Conservation (phyloP, 2,797 vertebrate species). For the Ciconia nigra region DNA sequence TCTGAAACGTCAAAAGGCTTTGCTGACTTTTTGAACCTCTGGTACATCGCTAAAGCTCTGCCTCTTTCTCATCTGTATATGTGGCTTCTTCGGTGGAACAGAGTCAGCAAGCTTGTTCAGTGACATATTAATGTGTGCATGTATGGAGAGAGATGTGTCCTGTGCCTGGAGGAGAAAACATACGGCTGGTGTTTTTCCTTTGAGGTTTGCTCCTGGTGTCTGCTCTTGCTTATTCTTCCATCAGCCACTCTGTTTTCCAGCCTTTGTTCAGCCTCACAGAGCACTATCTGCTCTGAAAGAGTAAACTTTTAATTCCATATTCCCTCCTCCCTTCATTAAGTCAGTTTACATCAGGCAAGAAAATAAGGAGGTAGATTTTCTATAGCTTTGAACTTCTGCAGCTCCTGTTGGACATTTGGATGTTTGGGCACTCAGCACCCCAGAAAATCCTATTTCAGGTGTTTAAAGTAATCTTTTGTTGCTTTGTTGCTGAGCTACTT, state of each 20-base stretch:
- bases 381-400: neutral
- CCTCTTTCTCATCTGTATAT: neutral
- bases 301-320: neutral
- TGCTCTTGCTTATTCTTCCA: neutral
- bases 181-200: neutral
- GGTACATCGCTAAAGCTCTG: neutral
- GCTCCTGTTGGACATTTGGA: neutral
- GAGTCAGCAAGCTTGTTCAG: neutral
- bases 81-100: neutral
- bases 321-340: neutral
- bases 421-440: neutral
- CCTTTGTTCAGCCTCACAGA: neutral
- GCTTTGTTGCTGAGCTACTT: neutral
- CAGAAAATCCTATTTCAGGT: constrained; percentile 20
- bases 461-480: constrained; percentile 5
- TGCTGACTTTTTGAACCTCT: neutral
- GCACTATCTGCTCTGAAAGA: neutral
- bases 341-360: neutral
- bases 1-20: neutral
- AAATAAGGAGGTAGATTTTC: neutral
- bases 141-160: neutral
- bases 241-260: neutral
- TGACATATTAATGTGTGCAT: accelerated
- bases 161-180: neutral
- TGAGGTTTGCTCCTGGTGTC: neutral